Base-by-base conservation (phyloP, 2,888 invertebrate genomes). In the Stenodema calcarata region DNA sequence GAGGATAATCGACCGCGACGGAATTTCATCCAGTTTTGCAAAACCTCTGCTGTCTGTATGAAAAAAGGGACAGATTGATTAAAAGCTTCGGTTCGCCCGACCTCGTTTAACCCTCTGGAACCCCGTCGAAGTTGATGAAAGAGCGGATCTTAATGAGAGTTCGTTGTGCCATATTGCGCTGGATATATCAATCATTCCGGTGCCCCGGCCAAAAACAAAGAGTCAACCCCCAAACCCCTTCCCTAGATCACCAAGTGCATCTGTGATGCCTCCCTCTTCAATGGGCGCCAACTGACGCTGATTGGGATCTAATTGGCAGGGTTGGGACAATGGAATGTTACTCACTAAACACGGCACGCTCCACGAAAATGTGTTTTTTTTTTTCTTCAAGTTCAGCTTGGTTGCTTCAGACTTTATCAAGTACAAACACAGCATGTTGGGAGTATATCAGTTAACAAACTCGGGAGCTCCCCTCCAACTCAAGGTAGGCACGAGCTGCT, bases 91-190 rank as follows among this genome's bases (percentile, higher is more conserved):
- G 42, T 69, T 69, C 9, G 62, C 23, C 23, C 42, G 42, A 47
- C 28, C 62, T 41, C 82, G 82, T 62, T 69, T 16, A 18, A 62
- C 35, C 75, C 35, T 41, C 42, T n/a, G n/a, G 75, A 75, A 42
- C 75, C 62, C 23, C 28, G 70, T 69, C 47, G 82, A 50, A 80
- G 80, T 80, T 80, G 54, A 82, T 82, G 82, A 82, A 84, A 84
- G 84, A 44, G 75, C 47, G 47, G 47, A 42, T 73, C 84, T 75
- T 84, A 84, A 84, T 84, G 84, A 84, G 84, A 84, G 84, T 84
- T 84, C 84, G 84, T 73, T 75, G 84, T 84, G 84, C 84, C 84
- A 84, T 84, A 84, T 84, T 84, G 84, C 84, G 84, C 75, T 84
- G 70, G 84, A 84, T 84, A 84, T 84, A 84, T 84, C 84, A 84